Evolutionary conservation across 2,888 invertebrate genomes (phyloP).

Genomic region (Cantharis rufa): DNA sequence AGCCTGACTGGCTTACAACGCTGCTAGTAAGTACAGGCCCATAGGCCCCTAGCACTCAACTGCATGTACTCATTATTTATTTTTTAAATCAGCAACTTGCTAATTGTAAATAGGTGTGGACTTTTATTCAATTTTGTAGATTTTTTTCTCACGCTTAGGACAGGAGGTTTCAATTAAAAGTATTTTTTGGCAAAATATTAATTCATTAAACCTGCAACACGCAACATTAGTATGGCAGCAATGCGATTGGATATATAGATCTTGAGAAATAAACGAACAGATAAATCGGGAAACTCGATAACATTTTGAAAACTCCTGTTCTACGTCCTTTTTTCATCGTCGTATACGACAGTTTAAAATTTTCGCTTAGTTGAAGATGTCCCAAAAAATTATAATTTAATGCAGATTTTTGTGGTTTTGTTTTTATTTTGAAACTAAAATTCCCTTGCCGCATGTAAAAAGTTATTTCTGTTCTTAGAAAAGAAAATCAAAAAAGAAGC

Average conservation of each 20-base stretch:
- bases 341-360: background rate
- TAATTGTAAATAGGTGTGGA: background rate
- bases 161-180: background rate
- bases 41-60: slow-evolving; percentile 46
- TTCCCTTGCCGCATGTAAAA: slow-evolving; percentile 2
- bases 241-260: no score
- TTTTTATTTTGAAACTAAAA: slow-evolving; percentile 5
- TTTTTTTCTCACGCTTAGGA: background rate
- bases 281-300: no score
- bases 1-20: slow-evolving; percentile 59
- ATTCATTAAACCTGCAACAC: no score
- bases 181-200: background rate
- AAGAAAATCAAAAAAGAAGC: slow-evolving; percentile 63
- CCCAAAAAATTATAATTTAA: background rate
- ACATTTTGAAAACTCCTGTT: background rate
- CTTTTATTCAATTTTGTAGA: background rate
- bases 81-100: background rate
- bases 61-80: slow-evolving; percentile 40
- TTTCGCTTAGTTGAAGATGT: background rate
- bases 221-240: no score
- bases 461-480: slow-evolving; percentile 58
- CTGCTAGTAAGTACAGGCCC: slow-evolving; percentile 53
- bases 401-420: slow-evolving; percentile 14
- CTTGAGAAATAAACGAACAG: no score
- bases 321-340: background rate